These are phyloP conservation scores for Oxyteleia sp. DNA, from an alignment of 2,888 invertebrate species.

Conservation along the genomic window DNA sequence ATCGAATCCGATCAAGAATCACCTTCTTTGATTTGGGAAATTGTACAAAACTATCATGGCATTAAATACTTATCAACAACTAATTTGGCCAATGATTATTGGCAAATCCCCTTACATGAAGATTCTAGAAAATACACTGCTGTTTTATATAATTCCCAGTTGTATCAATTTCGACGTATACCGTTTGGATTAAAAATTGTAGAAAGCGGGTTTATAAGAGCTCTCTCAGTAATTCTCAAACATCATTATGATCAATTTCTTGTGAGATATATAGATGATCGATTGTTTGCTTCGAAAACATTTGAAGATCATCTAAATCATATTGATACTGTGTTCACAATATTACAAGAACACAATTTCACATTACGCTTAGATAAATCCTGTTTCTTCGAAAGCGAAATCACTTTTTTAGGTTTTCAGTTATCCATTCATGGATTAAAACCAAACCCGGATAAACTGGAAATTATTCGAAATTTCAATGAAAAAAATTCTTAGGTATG, in stretches of 20 bases:
- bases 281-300: conserved; percentile 76
- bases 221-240: conserved; percentile 73
- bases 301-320: conserved; percentile 76
- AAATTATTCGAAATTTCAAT: too few species aligned
- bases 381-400: too few species aligned
- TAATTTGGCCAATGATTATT: conserved; percentile 74
- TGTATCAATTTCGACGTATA: conserved; percentile 77
- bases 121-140: conserved; percentile 62
- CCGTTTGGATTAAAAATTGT: conserved; percentile 80
- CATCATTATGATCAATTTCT: conserved; percentile 75
- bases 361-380: too few species aligned
- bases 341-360: conserved; percentile 8
- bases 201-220: conserved; percentile 74
- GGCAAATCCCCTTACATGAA: conserved; percentile 71
- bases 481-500: too few species aligned
- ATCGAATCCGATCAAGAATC: conserved; percentile 79
- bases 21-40: conserved; percentile 67
- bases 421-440: too few species aligned
- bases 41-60: conserved; percentile 61
- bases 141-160: conserved; percentile 57
- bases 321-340: conserved; percentile 25
- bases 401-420: too few species aligned
- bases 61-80: conserved; percentile 57
- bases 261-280: conserved; percentile 80
- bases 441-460: too few species aligned